Conservation (phyloP, 2,888 invertebrate species). For the Andrena chrysosceles region DNA sequence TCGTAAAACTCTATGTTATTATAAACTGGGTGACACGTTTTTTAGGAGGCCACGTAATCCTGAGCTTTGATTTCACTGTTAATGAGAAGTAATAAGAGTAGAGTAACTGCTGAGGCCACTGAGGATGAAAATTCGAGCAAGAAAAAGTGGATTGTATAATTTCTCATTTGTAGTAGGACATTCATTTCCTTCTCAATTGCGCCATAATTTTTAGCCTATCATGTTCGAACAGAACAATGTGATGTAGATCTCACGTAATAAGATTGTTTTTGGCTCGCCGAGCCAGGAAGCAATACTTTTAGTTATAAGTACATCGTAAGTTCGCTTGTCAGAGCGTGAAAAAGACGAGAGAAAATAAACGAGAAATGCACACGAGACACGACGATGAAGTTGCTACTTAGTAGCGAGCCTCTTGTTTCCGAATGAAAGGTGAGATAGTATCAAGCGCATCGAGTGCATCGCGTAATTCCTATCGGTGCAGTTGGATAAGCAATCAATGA, state of each 20-base stretch:
- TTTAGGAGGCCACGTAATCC: not conserved
- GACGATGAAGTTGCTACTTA: not conserved
- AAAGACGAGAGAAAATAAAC: not conserved
- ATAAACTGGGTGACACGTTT: not conserved
- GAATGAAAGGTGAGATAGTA: not conserved
- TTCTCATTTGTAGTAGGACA: not conserved
- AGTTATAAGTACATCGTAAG: not conserved
- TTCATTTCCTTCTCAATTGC: constrained; percentile 13
- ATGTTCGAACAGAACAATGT: not conserved
- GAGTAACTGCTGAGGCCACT: not conserved
- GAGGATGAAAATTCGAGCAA: too few species aligned
- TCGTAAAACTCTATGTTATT: too few species aligned
- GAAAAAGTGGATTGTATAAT: not conserved
- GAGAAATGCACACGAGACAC: not conserved
- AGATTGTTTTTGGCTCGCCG: constrained; percentile 2
- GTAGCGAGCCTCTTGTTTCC: constrained; percentile 7
- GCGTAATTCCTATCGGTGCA: not conserved
- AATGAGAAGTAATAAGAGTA: not conserved
- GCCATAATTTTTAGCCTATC: constrained; percentile 19
- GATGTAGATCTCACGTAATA: not conserved
- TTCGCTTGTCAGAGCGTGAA: not conserved
- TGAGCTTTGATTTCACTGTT: not conserved
- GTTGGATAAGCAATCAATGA: constrained; percentile 17
- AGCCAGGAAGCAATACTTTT: not conserved
- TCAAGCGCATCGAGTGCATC: not conserved